Evolutionary conservation across 2,113 vertebrate genomes (phyloP).

Genomic region (Cervus canadensis): DNA sequence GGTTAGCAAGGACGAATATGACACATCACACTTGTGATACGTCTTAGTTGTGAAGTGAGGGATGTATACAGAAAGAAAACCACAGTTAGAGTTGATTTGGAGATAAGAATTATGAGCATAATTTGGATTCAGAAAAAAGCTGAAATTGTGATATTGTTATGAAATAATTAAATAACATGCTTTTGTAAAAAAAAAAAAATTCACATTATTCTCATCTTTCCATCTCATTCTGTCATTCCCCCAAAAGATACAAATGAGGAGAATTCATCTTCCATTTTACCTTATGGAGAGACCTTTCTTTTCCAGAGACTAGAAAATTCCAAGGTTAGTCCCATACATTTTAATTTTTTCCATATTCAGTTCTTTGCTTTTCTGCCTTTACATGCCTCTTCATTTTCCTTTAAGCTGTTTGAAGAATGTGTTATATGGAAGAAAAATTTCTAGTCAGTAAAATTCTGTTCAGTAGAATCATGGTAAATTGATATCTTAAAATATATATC

Average conservation of each 20-base stretch:
- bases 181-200: neutral
- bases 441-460: neutral
- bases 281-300: conserved; percentile 92
- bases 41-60: neutral
- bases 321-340: conserved; percentile 82
- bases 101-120: neutral
- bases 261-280: conserved; percentile 83
- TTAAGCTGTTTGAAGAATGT: neutral
- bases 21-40: neutral
- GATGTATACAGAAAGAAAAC: neutral
- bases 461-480: neutral
- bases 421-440: conserved; percentile 12
- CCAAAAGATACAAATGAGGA: conserved; percentile 77
- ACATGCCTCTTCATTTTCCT: conserved; percentile 25
- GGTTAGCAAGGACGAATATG: neutral
- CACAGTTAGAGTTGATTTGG: neutral
- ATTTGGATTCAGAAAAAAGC: neutral
- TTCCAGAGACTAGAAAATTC: conserved; percentile 79
- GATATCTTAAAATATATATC: neutral
- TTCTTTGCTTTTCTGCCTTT: conserved; percentile 2
- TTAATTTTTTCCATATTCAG: conserved; percentile 30
- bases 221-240: conserved; percentile 50
- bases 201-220: conserved; percentile 33
- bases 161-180: conserved; percentile 3
- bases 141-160: neutral